Evolutionary conservation across 2,888 invertebrate species (phyloP), one percentile per base, ranked within the genome.

Genomic region (Pollenia labialis): DNA sequence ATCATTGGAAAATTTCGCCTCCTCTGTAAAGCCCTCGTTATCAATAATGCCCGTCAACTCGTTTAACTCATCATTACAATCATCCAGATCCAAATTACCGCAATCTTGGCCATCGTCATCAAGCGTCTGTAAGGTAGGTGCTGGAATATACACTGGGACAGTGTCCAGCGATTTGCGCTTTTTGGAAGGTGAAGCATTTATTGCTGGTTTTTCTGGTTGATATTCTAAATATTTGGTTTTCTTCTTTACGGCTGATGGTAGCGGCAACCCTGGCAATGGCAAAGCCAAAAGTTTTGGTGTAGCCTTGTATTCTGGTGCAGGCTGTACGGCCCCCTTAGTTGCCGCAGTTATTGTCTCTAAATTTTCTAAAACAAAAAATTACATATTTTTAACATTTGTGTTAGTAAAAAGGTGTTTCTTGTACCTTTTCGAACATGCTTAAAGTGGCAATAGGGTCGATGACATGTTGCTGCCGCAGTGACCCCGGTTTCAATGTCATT

Each of bases 381-480:
- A 32, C 4, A 52, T 12, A 12, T 14, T 16, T 44, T 52, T 16
- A 64, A 8, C 9, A 46, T 58, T 80, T n/a, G 4, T 44, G 40
- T n/a, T 18, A 32, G 32, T 42, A 69, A 7, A 16, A 40, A n/a
- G 2, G 4, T 16, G 42, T 52, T 16, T 8, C 42, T 8, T 18
- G 88, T 89, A 94, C 97, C 97, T 94, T 95, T 96, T 91, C 95
- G 96, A 89, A 95, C 95, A 93, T 98, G 98, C 91, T 97, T 96
- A 93, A 97, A 98, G 94, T 98, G 98, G 94, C 98, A 98, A 93
- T 98, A 97, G 32, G 98, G 98, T 90, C 98, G 95, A 89, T 96
- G 96, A 94, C 98, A 98, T 72, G 95, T 94, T 87, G 96, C 96
- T 97, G 94, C 97, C 97, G 97, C 44, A 97, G 97, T 90, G 98